Conservation (phyloP, 37 sponge, comb jelly and placozoan genomes). For the Trichoplax adhaerens region DNA sequence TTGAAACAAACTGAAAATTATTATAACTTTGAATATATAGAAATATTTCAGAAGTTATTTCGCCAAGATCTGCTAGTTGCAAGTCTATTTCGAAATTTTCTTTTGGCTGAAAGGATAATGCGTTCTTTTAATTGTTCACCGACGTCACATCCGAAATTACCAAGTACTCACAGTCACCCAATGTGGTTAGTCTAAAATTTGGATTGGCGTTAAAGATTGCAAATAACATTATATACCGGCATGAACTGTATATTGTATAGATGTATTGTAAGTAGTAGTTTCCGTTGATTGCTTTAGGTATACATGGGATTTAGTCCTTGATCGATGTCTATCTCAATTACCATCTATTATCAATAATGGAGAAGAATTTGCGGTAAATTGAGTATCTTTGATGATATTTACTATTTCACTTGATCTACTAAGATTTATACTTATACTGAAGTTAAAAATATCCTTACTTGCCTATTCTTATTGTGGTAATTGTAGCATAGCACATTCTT, state of each 20-base stretch:
- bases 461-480: neutral
- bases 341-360: slow-evolving; percentile 18
- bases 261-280: neutral
- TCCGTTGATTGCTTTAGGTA: slow-evolving; percentile 21
- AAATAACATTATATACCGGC: neutral
- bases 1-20: neutral
- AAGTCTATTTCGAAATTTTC: slow-evolving; percentile 82
- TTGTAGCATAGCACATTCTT: slow-evolving; percentile 77
- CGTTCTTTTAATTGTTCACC: slow-evolving; percentile 75
- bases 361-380: too few species aligned
- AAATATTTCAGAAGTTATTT: slow-evolving; percentile 76
- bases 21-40: slow-evolving; percentile 16
- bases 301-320: slow-evolving; percentile 91
- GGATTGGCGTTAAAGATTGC: neutral
- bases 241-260: neutral
- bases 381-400: too few species aligned
- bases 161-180: slow-evolving; percentile 58
- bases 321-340: slow-evolving; percentile 69
- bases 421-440: too few species aligned
- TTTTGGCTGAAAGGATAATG: slow-evolving; percentile 88
- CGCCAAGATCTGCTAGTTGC: slow-evolving; percentile 91
- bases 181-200: slow-evolving; percentile 24
- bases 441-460: too few species aligned
- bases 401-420: too few species aligned
- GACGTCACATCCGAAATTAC: slow-evolving; percentile 61